phyloP scores from a whole-genome alignment of 92 coral and sea anemone genomes.

The Siderastrea siderea region DNA sequence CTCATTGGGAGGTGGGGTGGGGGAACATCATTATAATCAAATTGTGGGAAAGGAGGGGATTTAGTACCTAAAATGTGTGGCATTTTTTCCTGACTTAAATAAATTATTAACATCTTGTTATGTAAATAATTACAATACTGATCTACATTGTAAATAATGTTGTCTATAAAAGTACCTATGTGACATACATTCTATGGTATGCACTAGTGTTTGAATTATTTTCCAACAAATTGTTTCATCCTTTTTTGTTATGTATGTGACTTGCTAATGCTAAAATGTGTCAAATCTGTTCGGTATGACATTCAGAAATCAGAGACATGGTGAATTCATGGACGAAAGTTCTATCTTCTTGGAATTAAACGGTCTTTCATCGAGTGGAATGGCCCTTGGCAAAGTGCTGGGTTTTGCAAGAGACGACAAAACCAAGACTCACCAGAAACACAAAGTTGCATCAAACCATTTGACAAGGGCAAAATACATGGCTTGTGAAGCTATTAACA shows the following conservation, averaged over 20 bases:
- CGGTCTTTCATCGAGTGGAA: constrained; percentile 64
- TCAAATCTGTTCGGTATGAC: neutral
- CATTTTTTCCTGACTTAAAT: neutral
- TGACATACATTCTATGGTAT: neutral
- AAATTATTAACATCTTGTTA: neutral
- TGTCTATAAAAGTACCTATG: neutral
- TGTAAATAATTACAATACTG: neutral
- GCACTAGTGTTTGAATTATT: neutral
- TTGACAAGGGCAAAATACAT: constrained; percentile 27
- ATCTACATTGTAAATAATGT: neutral
- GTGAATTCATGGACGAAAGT: constrained; percentile 68
- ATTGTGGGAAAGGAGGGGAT: too few relatives aligned
- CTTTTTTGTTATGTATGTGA: neutral
- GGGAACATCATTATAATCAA: too few relatives aligned
- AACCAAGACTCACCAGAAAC: constrained; percentile 60
- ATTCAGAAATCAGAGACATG: constrained; percentile 74
- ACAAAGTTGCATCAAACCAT: constrained; percentile 45
- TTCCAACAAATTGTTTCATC: neutral
- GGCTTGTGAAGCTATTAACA: constrained; percentile 31
- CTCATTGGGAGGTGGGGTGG: too few relatives aligned
- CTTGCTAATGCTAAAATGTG: constrained; percentile 4
- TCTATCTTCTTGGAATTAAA: constrained; percentile 69
- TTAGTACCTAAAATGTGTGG: neutral
- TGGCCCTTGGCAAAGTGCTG: constrained; percentile 54
- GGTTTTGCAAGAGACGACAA: constrained; percentile 72